Evolutionary conservation across 2,888 invertebrate species (phyloP), one percentile per base, ranked within the genome.

Genomic region (Tromatobia lineatoria): DNA sequence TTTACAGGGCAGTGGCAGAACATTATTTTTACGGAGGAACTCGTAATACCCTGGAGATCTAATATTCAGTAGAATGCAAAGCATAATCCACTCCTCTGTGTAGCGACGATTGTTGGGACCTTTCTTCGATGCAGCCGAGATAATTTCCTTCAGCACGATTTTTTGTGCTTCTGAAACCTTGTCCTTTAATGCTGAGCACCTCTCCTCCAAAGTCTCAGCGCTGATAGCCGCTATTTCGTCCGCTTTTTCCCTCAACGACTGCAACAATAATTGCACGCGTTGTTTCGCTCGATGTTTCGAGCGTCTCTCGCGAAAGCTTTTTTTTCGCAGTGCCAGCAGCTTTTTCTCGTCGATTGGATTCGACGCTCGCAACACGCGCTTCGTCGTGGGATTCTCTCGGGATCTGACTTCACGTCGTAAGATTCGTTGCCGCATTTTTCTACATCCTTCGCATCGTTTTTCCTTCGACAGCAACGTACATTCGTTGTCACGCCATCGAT

Each of bases 1-100:
- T 34, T 47, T 45, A 3, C 66, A 80, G 6, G 80, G 74, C 11
- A 74, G 45, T 45, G 82, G 77, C 20, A 82, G 13, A 15, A 73
- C 42, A 6, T 77, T 13, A 69, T 71, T 74, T 52, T 25, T 18
- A 1, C 20, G 87, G 50, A 75, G 47, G 0, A 67, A 74, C 7
- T 74, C 59, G 59, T 82, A 78, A 11, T 67, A 59, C 3, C 64
- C 18, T 6, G 79, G 75, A 10, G 79, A 83, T 20, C 67, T 61
- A n/a, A 79, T 79, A 20, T 78, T 73, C 74, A 79, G 52, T 0
- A 82, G 20, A 4, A 82, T 18, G 25, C 78, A 78, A 1, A 74
- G 23, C 67, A 82, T 59, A 25, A 82, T 73, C 78, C 74, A 79
- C 3, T 82, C 78, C 38, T 82, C 82, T 4, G 45, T 13, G 23